These are phyloP conservation scores for Hemithea aestivaria DNA, from an alignment of 2,888 invertebrate genomes.

Conservation along the genomic window DNA sequence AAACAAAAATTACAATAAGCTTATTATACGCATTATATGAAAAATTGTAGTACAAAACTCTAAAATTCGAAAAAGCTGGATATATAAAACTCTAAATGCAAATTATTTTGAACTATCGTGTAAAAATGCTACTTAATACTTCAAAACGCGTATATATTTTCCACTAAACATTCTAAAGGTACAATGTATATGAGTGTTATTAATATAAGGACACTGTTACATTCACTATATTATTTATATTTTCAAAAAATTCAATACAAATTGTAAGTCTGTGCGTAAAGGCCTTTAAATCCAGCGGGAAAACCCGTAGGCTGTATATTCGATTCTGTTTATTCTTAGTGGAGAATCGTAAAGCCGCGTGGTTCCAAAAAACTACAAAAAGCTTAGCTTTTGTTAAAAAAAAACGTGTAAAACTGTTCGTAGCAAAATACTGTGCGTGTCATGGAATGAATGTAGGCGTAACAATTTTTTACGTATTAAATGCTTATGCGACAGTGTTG, in stretches of 20 bases:
- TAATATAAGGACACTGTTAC: constrained; percentile 32
- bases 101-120: constrained; percentile 42
- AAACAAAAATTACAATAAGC: constrained; percentile 6
- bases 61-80: not conserved
- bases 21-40: not conserved
- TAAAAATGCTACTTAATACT: constrained; percentile 51
- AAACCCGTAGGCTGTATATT: constrained; percentile 18
- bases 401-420: constrained; percentile 51
- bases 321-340: constrained; percentile 16
- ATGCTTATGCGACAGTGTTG: constrained; percentile 28
- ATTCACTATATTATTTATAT: constrained; percentile 28
- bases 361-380: constrained; percentile 30
- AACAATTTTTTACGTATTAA: constrained; percentile 49
- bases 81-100: constrained; percentile 21
- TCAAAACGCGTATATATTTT: constrained; percentile 48
- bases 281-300: constrained; percentile 39
- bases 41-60: too few species aligned
- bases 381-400: constrained; percentile 56
- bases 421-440: constrained; percentile 69
- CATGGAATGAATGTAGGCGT: constrained; percentile 66
- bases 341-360: constrained; percentile 12
- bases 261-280: constrained; percentile 43
- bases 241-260: constrained; percentile 35
- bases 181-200: constrained; percentile 42
- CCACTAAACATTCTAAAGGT: constrained; percentile 25